Evolutionary conservation across 2,797 vertebrate genomes (phyloP), one percentile per base, ranked within the genome.

Genomic region (Mormyrus hasselquistii): DNA sequence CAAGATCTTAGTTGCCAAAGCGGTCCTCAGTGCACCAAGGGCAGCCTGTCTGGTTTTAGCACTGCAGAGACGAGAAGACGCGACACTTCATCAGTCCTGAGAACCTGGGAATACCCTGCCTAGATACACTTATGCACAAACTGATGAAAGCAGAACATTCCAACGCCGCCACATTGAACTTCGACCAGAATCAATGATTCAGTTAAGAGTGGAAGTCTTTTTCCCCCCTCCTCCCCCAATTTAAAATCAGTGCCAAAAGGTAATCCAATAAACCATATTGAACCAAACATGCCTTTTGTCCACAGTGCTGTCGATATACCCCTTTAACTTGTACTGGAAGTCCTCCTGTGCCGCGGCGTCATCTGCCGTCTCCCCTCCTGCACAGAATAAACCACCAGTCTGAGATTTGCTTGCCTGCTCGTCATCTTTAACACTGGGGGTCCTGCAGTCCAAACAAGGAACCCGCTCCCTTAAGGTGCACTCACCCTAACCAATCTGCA

Each of bases 11-110:
- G 97, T 98, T 91, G 97, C 96, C 97, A 99, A 95, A 29, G 97
- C 97, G 2, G 94, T 97, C 95, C 97, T 99, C 87, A 99, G 95
- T 89, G 97, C 97, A 90, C 98, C 98, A 92, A 99, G 96, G 73
- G 98, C 99, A 89, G 96, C 96, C 93, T 98, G 97, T 91, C 99
- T 96, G 57, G 97, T 98, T 94, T 99, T 99, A 4, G 98, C 97
- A 94, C 99, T 99, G 91, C 93, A 87, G 86, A 44, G 8, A 9
- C 3, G 16, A 3, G 41, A 2, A 59, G 88, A 91, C 0, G 4
- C 0, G 14, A 34, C 14, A 49, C 41, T 47, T 38, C 16, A 22
- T 49, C 2, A 83, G n/a, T n/a, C 44, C 44, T n/a, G 79, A 3
- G 2, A 9, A 8, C 44, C 44, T n/a, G 79, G 3, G 2, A 9